Evolutionary conservation across 2,113 vertebrate species (phyloP), one percentile per base, ranked within the genome.

Genomic region (Phalacrocorax pelagicus): DNA sequence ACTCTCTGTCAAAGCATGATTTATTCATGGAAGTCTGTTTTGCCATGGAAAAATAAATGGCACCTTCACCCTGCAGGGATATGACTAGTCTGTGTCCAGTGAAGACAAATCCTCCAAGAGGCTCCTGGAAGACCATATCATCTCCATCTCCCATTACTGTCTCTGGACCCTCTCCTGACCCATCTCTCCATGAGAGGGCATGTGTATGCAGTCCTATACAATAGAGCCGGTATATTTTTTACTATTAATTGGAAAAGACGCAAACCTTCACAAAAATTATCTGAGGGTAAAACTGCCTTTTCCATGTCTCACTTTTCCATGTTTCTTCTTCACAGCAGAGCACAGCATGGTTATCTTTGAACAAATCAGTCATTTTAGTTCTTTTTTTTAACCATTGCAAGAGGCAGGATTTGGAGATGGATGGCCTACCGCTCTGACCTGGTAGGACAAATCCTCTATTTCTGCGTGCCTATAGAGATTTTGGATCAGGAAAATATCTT

Each of bases 121-220:
- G 13, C 42, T 77, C 58, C 42, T 67, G 54, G 87, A 83, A 75
- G 49, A 38, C 9, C 18, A 32, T 24, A 8, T 58, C 65, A 69
- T 26, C 67, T 46, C 27, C 49, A 70, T 13, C 62, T n/a, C 29
- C 38, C 38, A 22, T 11, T 24, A 54, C 22, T 10, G 14, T 11
- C 46, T 51, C 51, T 54, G 17, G 7, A 16, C 12, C 24, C 16
- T 63, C n/a, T 87, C n/a, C 38, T 1, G 2, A 42, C 7, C 46
- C 10, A 1, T 10, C 15, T 26, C 12, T 63, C 52, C 12, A 5
- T 30, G 46, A 54, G 15, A 32, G 3, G 29, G 3, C 6, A 13
- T 6, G 8, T 0, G 0, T 52, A 6, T 24, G 36, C 36, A 52
- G 17, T 38, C 46, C 24, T 46, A 2, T 38, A 26, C 3, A 11